phyloP scores from a whole-genome alignment of 30 jellyfish, hydroid and myxozoan genomes.

The Pelagia noctiluca region DNA sequence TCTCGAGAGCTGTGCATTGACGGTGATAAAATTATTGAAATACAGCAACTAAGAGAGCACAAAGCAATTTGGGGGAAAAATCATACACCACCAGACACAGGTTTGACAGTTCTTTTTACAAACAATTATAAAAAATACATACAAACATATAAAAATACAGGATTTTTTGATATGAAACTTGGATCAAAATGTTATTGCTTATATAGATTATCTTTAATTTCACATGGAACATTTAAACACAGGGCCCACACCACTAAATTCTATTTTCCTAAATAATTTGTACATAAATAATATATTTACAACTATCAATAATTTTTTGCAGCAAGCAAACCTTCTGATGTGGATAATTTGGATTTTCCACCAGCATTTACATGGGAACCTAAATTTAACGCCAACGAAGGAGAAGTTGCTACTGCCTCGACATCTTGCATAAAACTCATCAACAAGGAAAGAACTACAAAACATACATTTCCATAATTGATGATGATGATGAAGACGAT shows the following conservation, averaged over 20 bases:
- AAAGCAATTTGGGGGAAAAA: neutral
- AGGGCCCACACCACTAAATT: neutral
- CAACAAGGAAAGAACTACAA: slow-evolving; percentile 19
- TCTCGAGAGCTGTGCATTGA: neutral
- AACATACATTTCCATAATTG: slow-evolving; percentile 1
- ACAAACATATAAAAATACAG: neutral
- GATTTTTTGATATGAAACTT: too few species aligned
- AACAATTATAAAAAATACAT: neutral
- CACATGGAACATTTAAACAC: neutral
- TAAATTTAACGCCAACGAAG: too few species aligned
- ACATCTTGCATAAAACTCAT: slow-evolving; percentile 7
- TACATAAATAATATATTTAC: neutral
- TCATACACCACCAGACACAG: too few species aligned
- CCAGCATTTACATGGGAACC: slow-evolving; percentile 34
- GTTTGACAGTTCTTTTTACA: neutral
- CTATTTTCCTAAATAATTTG: too few species aligned
- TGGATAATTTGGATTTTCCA: slow-evolving; percentile 40
- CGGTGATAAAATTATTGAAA: neutral
- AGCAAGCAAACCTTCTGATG: neutral
- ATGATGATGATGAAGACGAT: slow-evolving; percentile 5
- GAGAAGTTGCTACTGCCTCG: neutral
- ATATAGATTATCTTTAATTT: too few species aligned
- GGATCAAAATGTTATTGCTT: neutral
- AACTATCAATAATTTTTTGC: neutral
- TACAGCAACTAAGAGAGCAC: neutral